Base-by-base conservation (phyloP, 2,113 vertebrate genomes). In the Hirundichthys speculiger region DNA sequence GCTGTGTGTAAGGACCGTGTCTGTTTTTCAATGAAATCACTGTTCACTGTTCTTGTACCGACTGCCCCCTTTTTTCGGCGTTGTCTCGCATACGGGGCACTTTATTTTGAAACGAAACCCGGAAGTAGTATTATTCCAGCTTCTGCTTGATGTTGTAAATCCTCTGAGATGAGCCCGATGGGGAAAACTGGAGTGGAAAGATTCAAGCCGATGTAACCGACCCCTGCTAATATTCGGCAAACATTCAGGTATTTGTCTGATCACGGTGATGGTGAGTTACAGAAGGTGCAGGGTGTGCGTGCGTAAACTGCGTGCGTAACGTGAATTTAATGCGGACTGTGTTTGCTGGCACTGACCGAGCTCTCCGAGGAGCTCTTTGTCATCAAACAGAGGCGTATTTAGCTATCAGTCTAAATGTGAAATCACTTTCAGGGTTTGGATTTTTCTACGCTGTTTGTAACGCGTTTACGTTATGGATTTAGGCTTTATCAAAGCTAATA, bases 11-110 rank as follows among this genome's bases (percentile, higher is more conserved):
- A 79, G 55, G 39, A 19, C 27, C 57, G 46, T 3, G 38, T 46
- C 30, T 67, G 53, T 18, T n/a, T 41, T 48, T 50, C 86, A 89
- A 84, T 12, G 63, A 60, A 58, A 66, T 34, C 56, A 11, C 65
- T 91, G 77, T 90, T 34, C 56, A 11, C 65, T 91, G 77, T 90
- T 80, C 57, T 74, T 43, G 43, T 25, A 40, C 48, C 68, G 30
- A 51, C 20, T 62, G 47, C 24, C 38, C 42, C 53, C 13, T 49
- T 14, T n/a, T 16, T 20, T 47, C 46, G 60, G 42, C 18, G 15
- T 5, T 14, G n/a, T 6, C 39, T 49, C 9, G 42, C 34, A 53
- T 5, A 41, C 6, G 1, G n/a, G n/a, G 3, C 3, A 5, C 24
- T 82, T 88, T 88, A 84, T 75, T 87, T 78, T 87, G 85, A 88